These are phyloP conservation scores for Drosophila gunungcola DNA, from an alignment of 1,140 invertebrate species.

Conservation along the genomic window DNA sequence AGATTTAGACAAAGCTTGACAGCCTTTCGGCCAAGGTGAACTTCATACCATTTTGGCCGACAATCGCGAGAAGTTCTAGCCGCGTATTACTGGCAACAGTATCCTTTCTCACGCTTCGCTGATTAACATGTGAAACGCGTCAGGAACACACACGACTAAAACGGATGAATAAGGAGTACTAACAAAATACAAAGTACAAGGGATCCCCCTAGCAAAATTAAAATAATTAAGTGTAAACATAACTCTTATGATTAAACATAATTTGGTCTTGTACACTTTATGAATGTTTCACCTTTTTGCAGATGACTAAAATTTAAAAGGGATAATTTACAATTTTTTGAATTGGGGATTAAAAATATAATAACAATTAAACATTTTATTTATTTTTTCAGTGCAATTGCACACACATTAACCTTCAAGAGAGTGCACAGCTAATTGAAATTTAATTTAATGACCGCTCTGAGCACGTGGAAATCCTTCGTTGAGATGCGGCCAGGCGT, in stretches of 20 bases:
- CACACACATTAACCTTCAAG: conserved; percentile 7
- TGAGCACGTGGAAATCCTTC: conserved; percentile 28
- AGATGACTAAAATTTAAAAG: not conserved
- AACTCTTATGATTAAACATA: too few species aligned
- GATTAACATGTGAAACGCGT: conserved; percentile 21
- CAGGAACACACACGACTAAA: not conserved
- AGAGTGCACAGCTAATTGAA: conserved; percentile 62
- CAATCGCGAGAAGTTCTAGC: conserved; percentile 15
- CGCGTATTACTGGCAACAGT: conserved; percentile 42
- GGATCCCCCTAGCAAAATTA: too few species aligned
- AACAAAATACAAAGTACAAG: too few species aligned
- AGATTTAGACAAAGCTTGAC: conserved; percentile 24
- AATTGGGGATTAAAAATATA: too few species aligned
- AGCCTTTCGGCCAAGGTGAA: conserved; percentile 9
- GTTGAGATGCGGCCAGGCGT: conserved; percentile 17
- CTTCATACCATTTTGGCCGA: conserved; percentile 15
- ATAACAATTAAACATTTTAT: not conserved
- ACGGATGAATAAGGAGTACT: not conserved
- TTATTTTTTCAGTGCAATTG: not conserved
- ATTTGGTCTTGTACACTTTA: too few species aligned
- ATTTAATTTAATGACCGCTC: conserved; percentile 46
- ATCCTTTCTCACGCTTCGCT: conserved; percentile 31
- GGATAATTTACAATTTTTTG: too few species aligned
- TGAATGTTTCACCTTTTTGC: too few species aligned
- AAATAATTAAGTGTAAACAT: too few species aligned